Base-by-base conservation (phyloP, 2,888 invertebrate genomes). In the Micoletzkya japonica region DNA sequence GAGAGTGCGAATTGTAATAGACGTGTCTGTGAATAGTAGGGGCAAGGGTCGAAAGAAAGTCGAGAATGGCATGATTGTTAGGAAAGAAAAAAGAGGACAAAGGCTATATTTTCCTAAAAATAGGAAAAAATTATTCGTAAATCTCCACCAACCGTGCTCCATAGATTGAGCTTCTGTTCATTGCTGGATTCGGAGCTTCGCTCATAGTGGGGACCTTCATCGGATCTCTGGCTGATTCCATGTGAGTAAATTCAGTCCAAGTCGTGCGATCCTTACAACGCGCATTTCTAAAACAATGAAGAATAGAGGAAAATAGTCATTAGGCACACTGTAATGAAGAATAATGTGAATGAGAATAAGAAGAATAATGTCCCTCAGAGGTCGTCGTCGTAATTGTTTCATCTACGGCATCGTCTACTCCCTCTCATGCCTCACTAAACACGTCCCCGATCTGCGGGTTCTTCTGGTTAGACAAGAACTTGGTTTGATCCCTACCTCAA, bases 121-220 rank as follows among this genome's bases (percentile, higher is more conserved):
- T n/a, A n/a, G n/a, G n/a, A n/a, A n/a, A n/a, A n/a, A n/a, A n/a
- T n/a, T n/a, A n/a, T n/a, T n/a, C n/a, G n/a, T n/a, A n/a, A n/a
- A n/a, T n/a, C n/a, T n/a, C n/a, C n/a, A n/a, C n/a, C n/a, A n/a
- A n/a, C n/a, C n/a, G n/a, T n/a, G n/a, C 2, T 20, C 17, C 10
- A 24, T 39, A 63, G 54, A 88, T 88, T 71, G 87, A 88, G 76
- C 77, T 88, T 28, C 82, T 89, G 49, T 88, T 88, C 84, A 88
- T 89, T 58, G 88, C 88, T 44, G 88, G 88, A 14, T 89, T 89
- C 77, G 88, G 88, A 1, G 88, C 88, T 39, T 88, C 87, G 75
- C 86, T 88, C 85, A 66, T 88, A 6, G 86, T 88, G 70, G 88
- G 88, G 24, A 89, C 88, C 1, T 80, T 88, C 49, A 85, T 89